Evolutionary conservation across 2,113 vertebrate species (phyloP).

Genomic region (Zosterops lateralis): DNA sequence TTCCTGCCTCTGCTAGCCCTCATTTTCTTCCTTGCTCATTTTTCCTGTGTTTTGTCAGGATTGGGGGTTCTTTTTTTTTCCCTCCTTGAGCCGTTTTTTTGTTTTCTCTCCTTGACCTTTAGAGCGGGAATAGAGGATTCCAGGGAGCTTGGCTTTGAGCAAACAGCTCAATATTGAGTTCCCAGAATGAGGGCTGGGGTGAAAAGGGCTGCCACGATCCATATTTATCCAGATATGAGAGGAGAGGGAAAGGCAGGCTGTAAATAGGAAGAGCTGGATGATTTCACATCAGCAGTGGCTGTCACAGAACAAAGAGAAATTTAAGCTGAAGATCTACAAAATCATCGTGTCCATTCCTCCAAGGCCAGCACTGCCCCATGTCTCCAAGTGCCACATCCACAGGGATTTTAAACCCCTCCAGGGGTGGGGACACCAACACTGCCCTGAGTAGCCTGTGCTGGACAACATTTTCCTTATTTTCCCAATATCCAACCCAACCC

Average conservation of each 20-base stretch:
- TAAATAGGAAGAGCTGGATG: neutral
- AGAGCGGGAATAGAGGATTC: neutral
- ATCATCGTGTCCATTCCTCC: neutral
- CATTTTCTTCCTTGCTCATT: neutral
- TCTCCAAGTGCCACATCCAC: neutral
- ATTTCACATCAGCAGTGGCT: neutral
- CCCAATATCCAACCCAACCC: accelerated
- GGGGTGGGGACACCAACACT: too few species aligned
- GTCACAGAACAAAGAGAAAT: neutral
- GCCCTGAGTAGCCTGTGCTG: neutral
- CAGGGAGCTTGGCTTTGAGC: neutral
- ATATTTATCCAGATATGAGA: neutral
- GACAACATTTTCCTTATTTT: neutral
- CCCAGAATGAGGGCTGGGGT: neutral
- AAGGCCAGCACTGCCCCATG: neutral
- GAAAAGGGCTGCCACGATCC: neutral
- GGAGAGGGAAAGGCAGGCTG: neutral
- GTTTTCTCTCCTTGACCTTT: constrained; percentile 7
- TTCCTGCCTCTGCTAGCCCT: neutral
- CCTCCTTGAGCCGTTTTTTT: neutral
- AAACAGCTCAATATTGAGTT: constrained; percentile 26
- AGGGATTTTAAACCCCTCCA: neutral
- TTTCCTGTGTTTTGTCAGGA: neutral
- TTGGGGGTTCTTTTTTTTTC: neutral
- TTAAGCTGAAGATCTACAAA: neutral